Conservation (phyloP, 2,888 invertebrate genomes). For the Prenolepis imparis region DNA sequence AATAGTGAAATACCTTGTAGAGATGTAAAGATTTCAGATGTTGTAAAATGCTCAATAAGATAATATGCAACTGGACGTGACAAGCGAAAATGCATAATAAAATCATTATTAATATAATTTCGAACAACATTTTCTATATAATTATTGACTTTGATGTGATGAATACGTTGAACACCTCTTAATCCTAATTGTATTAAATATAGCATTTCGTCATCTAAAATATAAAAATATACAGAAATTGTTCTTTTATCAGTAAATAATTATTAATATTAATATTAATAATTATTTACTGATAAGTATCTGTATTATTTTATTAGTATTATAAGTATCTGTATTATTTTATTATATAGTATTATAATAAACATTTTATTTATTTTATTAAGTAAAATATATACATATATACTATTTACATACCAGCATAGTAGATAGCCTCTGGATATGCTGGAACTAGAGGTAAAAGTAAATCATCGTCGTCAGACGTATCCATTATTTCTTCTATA, state of each 20-base stretch:
- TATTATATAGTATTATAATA: neutral
- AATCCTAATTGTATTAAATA: neutral
- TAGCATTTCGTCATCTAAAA: neutral
- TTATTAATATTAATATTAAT: neutral
- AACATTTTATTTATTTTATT: neutral
- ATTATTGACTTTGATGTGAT: neutral
- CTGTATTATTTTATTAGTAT: neutral
- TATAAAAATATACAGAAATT: neutral
- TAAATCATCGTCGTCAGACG: neutral
- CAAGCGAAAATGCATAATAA: neutral
- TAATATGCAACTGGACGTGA: neutral
- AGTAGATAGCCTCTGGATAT: neutral
- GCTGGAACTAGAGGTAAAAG: neutral
- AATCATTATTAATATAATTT: neutral
- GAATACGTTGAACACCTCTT: neutral
- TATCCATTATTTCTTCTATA: neutral
- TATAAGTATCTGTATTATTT: neutral
- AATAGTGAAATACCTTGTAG: neutral
- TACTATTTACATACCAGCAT: neutral
- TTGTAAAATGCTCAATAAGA: neutral
- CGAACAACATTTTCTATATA: neutral
- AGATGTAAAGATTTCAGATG: neutral
- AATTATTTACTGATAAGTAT: too few relatives aligned
- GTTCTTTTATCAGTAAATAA: neutral
- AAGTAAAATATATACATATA: conserved; percentile 3